A percentile compares a stretch with the other conserved stretches of the same genome.
Evolutionary conservation across 2,888 invertebrate genomes (phyloP).

Genomic region (Thymelicus lineola): DNA sequence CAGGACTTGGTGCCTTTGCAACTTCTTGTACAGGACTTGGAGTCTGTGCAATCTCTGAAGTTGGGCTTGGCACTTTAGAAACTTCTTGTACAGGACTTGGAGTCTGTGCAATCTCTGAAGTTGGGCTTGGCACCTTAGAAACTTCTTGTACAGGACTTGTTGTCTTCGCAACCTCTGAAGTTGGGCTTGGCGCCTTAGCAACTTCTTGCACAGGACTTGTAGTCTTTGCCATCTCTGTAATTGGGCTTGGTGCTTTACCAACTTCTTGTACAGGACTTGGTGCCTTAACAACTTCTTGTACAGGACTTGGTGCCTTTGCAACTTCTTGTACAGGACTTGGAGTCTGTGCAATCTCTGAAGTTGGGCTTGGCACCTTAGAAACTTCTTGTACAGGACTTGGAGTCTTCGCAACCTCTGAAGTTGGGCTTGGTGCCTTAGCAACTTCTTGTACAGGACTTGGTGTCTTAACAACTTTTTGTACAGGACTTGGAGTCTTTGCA

Average conservation of each 20-base stretch:
- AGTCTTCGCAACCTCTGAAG: background rate
- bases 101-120: too few relatives aligned
- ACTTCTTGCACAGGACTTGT: too few relatives aligned
- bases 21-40: background rate
- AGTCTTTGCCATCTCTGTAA: too few relatives aligned
- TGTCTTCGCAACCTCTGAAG: background rate
- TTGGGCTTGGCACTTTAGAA: background rate
- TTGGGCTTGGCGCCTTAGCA: too few relatives aligned
- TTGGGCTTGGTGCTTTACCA: too few relatives aligned
- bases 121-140: too few relatives aligned
- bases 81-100: too few relatives aligned
- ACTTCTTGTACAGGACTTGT: background rate
- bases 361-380: background rate
- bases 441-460: background rate
- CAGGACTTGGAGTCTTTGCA: too few relatives aligned
- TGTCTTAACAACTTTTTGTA: too few relatives aligned
- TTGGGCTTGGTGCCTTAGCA: background rate
- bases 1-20: background rate
- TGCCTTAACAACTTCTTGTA: background rate
- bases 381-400: background rate
- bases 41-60: background rate
- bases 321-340: too few relatives aligned
- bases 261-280: background rate
- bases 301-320: constrained; percentile 36
- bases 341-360: constrained; percentile 20